Percentiles rank a stretch among this genome's conserved stretches.
These are phyloP conservation scores for Pteronura brasiliensis DNA, from an alignment of 2,113 vertebrate species.

Conservation along the genomic window DNA sequence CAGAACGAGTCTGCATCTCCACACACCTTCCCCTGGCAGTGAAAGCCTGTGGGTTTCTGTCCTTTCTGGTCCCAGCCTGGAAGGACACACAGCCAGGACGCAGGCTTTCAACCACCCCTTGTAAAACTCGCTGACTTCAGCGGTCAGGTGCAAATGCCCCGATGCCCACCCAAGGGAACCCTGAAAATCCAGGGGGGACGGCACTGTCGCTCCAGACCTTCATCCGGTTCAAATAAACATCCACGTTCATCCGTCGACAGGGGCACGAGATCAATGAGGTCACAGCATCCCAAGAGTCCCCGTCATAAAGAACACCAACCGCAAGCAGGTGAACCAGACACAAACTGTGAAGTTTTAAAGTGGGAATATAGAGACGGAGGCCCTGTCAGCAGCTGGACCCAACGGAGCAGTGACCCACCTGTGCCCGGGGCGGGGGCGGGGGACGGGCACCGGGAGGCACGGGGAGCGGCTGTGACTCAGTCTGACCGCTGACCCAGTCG, in stretches of 20 bases:
- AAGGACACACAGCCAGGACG: fast-evolving
- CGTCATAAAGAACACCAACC: not conserved
- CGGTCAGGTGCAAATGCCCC: not conserved
- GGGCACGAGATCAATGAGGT: not conserved
- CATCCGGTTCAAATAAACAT: not conserved
- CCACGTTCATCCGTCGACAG: not conserved
- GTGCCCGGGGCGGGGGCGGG: fast-evolving
- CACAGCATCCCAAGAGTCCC: not conserved
- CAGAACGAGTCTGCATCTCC: fast-evolving
- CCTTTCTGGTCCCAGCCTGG: not conserved
- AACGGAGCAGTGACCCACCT: not conserved
- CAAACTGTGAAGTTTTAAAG: not conserved
- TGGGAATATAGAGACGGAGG: not conserved
- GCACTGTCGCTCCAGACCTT: not conserved
- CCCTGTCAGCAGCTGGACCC: fast-evolving
- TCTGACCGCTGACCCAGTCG: slow-evolving; percentile 68
- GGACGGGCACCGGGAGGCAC: slow-evolving; percentile 23
- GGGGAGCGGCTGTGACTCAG: slow-evolving; percentile 50
- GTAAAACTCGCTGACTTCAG: not conserved
- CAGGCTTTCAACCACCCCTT: not conserved
- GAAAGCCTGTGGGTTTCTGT: fast-evolving
- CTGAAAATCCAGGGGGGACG: not conserved
- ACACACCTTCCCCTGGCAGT: too few species aligned
- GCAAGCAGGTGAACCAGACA: not conserved
- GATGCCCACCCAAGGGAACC: not conserved